phyloP scores from a whole-genome alignment of 2,888 invertebrate genomes.

The Pelosia muscerda region DNA sequence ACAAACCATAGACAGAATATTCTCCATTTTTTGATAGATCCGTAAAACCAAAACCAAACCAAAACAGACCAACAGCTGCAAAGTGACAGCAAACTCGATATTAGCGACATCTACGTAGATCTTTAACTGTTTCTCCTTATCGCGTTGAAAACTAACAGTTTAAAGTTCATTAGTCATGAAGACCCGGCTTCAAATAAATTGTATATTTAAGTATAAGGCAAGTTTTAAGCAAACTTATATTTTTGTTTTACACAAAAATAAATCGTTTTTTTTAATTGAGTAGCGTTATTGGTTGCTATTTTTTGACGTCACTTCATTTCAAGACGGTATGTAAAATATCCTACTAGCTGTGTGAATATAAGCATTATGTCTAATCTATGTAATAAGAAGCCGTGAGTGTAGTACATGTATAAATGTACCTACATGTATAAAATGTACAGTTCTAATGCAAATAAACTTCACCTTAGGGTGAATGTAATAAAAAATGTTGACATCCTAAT shows the following conservation, averaged over 20 bases:
- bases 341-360: slow-evolving; percentile 23
- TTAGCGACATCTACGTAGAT: no score
- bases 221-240: slow-evolving; percentile 30
- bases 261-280: slow-evolving; percentile 16
- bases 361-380: slow-evolving; percentile 4
- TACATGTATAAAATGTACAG: slow-evolving; percentile 60
- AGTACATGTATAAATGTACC: slow-evolving; percentile 54
- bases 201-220: slow-evolving; percentile 32
- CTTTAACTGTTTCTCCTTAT: no score
- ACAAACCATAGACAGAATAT: no score
- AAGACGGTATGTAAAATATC: slow-evolving; percentile 6
- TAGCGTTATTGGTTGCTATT: slow-evolving; percentile 14
- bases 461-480: slow-evolving; percentile 43
- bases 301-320: slow-evolving; percentile 9
- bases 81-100: no score
- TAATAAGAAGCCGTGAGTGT: slow-evolving; percentile 23
- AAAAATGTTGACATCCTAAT: slow-evolving; percentile 42
- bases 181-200: slow-evolving; percentile 2
- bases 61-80: no score
- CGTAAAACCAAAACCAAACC: no score
- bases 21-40: no score
- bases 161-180: neutral
- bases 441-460: slow-evolving; percentile 51
- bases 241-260: slow-evolving; percentile 19
- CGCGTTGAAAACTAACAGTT: neutral